phyloP scores from a whole-genome alignment of 2,888 invertebrate genomes.

The Branchipolynoe longqiensis region DNA sequence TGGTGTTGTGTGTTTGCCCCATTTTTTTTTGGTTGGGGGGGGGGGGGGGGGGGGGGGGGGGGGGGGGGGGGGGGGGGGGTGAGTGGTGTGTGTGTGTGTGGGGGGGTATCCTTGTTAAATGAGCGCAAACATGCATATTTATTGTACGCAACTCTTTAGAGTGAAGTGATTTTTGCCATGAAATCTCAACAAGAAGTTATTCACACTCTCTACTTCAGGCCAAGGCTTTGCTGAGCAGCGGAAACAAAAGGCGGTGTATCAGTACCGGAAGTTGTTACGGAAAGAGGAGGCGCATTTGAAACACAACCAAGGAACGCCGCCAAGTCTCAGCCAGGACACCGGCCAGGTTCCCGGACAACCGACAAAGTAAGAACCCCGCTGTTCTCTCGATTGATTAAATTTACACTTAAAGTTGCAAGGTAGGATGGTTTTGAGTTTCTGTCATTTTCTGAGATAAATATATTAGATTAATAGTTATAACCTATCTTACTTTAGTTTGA shows the following conservation, averaged over 20 bases:
- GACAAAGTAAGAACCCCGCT: neutral
- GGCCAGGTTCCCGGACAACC: neutral
- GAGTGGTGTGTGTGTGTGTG: no score
- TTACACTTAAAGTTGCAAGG: neutral
- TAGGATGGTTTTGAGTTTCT: no score
- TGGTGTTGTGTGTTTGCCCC: no score
- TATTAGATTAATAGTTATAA: no score
- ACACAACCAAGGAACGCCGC: neutral
- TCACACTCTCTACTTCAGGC: slow-evolving; percentile 5
- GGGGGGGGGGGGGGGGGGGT: no score
- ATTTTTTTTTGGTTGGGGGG: no score
- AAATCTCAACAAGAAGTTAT: neutral
- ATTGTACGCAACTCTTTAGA: neutral
- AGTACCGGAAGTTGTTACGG: slow-evolving; percentile 50
- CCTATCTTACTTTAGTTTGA: no score
- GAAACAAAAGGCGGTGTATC: slow-evolving; percentile 27
- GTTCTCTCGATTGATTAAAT: neutral
- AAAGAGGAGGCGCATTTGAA: slow-evolving; percentile 25
- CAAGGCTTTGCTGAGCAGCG: slow-evolving; percentile 55
- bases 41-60: no score
- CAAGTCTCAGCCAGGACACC: neutral
- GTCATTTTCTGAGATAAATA: no score
- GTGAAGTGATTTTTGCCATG: neutral
- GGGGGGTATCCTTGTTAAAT: no score
- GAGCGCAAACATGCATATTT: neutral